Percentiles rank a stretch among this genome's conserved stretches.
phyloP scores from a whole-genome alignment of 2,113 vertebrate species.

The Tenebrosternarchus preto region DNA sequence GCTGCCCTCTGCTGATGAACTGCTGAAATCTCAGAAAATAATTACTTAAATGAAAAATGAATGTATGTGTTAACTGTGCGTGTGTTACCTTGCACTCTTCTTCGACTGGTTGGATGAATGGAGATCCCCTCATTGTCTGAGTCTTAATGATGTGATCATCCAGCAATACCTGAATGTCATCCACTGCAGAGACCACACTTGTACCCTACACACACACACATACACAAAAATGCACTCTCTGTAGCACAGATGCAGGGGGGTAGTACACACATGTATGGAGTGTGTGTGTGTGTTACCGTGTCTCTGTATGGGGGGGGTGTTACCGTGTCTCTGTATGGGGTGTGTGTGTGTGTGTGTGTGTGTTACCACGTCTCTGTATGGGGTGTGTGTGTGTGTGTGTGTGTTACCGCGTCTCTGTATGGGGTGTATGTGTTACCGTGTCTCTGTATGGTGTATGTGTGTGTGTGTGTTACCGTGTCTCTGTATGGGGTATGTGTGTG shows the following conservation, averaged over 20 bases:
- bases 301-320: background rate
- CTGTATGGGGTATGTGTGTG: background rate
- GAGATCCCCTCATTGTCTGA: slow-evolving; percentile 89
- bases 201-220: slow-evolving; percentile 73
- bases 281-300: background rate
- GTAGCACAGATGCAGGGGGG: slow-evolving; percentile 30
- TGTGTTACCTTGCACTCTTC: slow-evolving; percentile 82
- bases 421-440: too few relatives aligned
- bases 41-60: too few relatives aligned
- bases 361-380: too few relatives aligned
- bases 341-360: too few relatives aligned
- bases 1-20: too few relatives aligned
- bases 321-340: too few relatives aligned
- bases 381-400: too few relatives aligned
- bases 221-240: slow-evolving; percentile 11
- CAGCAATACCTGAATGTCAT: slow-evolving; percentile 88
- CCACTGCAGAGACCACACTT: slow-evolving; percentile 81
- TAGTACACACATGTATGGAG: slow-evolving; percentile 13
- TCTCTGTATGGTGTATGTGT: too few relatives aligned
- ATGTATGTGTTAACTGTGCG: background rate
- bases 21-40: too few relatives aligned
- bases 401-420: too few relatives aligned
- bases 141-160: slow-evolving; percentile 91
- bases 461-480: too few relatives aligned
- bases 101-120: slow-evolving; percentile 89